phyloP scores from a whole-genome alignment of 2,888 invertebrate genomes.

The Leptopilina myrica region DNA sequence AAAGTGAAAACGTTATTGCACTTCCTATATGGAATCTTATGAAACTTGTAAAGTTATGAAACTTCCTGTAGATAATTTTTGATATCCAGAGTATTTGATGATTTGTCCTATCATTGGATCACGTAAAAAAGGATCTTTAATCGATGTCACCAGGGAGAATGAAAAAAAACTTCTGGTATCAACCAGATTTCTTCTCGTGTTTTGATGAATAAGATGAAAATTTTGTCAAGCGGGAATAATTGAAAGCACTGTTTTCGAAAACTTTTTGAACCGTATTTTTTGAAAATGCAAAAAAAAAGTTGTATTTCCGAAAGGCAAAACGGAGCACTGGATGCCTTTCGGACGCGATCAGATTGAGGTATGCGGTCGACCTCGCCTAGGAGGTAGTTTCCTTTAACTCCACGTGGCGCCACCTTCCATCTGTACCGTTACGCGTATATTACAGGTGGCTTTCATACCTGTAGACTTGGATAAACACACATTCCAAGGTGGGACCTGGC shows the following conservation, averaged over 20 bases:
- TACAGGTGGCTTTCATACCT: constrained; percentile 68
- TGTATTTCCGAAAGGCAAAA: constrained; percentile 50
- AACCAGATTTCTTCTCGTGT: not conserved
- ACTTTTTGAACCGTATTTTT: constrained; percentile 10
- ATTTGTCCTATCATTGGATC: not conserved
- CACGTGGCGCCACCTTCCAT: constrained; percentile 70
- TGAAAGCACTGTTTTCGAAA: not conserved
- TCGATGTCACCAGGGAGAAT: constrained; percentile 10
- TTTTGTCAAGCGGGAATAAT: not conserved
- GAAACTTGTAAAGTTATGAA: constrained; percentile 29
- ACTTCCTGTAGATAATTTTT: constrained; percentile 2
- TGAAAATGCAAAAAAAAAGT: constrained; percentile 7
- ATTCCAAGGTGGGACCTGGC: constrained; percentile 48
- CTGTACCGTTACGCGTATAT: constrained; percentile 70
- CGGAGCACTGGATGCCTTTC: constrained; percentile 65
- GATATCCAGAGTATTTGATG: constrained; percentile 15
- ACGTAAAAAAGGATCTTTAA: constrained; percentile 2
- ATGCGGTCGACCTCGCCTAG: constrained; percentile 76
- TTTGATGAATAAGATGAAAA: too few relatives aligned
- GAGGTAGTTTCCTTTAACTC: constrained; percentile 61
- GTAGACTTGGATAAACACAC: constrained; percentile 50
- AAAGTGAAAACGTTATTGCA: constrained; percentile 36
- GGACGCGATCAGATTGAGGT: constrained; percentile 73
- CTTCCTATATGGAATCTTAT: constrained; percentile 27
- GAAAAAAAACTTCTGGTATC: constrained; percentile 2